Base-by-base conservation (phyloP, 2,888 invertebrate genomes). In the Nomada flava region DNA sequence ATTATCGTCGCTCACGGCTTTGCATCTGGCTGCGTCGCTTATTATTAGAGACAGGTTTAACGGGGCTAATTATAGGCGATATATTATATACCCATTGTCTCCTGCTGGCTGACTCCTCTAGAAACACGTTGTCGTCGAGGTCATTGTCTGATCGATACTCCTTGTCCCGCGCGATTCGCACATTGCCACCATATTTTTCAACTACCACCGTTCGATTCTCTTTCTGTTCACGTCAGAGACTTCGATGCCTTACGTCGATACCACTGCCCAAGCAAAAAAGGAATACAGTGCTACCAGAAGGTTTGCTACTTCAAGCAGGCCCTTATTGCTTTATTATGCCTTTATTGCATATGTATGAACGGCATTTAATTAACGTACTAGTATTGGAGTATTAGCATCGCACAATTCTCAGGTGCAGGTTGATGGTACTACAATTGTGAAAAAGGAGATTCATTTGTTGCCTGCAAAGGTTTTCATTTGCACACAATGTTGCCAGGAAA, bases 1-100 rank as follows among this genome's bases (percentile, higher is more conserved):
- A 88, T 88, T 85, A 85, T 82, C 87, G 81, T 62, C 63, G 79
- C 80, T 82, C 69, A 69, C 70, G 76, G 75, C 76, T 76, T 82
- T 63, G 76, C 85, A 84, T 88, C 88, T 81, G 84, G 86, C 79
- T 63, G 69, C 73, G 79, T 71, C 65, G 79, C 82, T 84, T 84
- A 86, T 89, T 84, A 86, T 83, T 88, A 85, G 87, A 82, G 78
- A 79, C 85, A 81, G 85, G 83, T 87, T 78, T 86, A 76, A 79
- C 84, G 70, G 55, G 67, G 84, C 86, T 88, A 88, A 88, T 89
- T 89, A 89, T 88, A 85, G 85, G 79, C 67, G 72, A 83, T 85
- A 83, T 85, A 86, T 86, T 87, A 87, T 81, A 85, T 82, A 75
- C 79, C 80, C 85, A 86, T 86, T 87, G 88, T 86, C 82, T 87